phyloP scores from a whole-genome alignment of 2,113 vertebrate species.

The Chloroceryle aenea region DNA sequence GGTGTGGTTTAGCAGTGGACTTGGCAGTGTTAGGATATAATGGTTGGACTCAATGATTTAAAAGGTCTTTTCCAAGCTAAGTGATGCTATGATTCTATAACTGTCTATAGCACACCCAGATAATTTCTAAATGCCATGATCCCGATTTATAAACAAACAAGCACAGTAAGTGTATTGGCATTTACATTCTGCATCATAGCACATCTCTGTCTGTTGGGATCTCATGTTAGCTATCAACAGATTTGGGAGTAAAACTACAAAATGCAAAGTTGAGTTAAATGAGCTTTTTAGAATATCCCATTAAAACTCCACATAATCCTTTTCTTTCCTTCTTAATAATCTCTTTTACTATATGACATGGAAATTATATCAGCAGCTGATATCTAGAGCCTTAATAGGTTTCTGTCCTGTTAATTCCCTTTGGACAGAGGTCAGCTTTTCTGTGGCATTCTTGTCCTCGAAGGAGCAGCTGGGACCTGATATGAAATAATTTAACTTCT shows the following conservation, averaged over 20 bases:
- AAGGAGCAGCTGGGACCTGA: not conserved
- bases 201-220: not conserved
- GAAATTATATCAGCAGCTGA: not conserved
- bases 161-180: not conserved
- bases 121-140: not conserved
- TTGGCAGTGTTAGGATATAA: not conserved
- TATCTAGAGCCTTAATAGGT: not conserved
- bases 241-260: not conserved
- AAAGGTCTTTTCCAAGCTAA: not conserved
- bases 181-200: not conserved
- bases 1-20: not conserved
- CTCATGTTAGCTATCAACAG: not conserved
- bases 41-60: not conserved
- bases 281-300: not conserved
- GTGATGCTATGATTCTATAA: not conserved
- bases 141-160: not conserved
- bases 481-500: not conserved
- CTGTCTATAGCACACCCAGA: not conserved
- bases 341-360: not conserved
- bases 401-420: not conserved
- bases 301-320: not conserved
- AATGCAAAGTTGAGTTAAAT: not conserved
- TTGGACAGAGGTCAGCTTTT: not conserved
- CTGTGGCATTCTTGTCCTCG: not conserved
- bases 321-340: not conserved